Evolutionary conservation across 2,888 invertebrate genomes (phyloP), one percentile per base, ranked within the genome.

Genomic region (Drosophila pullipes): DNA sequence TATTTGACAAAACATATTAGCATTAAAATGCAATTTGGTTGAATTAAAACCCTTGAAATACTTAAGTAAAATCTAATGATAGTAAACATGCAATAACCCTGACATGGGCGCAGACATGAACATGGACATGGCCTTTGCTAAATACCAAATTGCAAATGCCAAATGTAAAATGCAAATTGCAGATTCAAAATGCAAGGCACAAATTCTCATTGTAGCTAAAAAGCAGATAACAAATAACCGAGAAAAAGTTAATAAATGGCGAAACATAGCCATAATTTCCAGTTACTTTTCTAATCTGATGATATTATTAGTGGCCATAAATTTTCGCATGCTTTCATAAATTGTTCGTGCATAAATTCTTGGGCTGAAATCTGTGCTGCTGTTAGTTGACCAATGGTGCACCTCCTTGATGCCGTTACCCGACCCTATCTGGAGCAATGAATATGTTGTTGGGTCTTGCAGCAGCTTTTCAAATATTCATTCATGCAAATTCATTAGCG

Each of bases 401-500:
- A 49, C 28, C 52, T 28, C 28, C 31, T n/a, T 28, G 18, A 25
- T 4, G 22, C 35, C 50, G 9, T 4, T 28, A 11, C 13, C 6
- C 35, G 33, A 13, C 54, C 11, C 41, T 55, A 39, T 74, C 63
- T 55, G 55, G 62, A 47, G 75, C 69, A 65, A 58, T 70, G 75
- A 75, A 82, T 82, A 82, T 85, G 72, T 82, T 85, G 76, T 83
- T 79, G 72, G 66, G 47, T 67, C 65, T 58, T 75, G 83, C 81
- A 84, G 81, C 80, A 78, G 83, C 88, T 81, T 78, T 83, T 89
- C 83, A 85, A 81, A 87, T 87, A 84, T 85, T 85, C 88, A 85
- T 85, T 85, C 84, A 88, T 85, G 84, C 84, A 88, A 85, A 88
- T 85, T 85, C 84, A 85, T 85, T 85, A 85, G 82, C 80, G 71